Conservation (phyloP, 2,113 vertebrate genomes). For the Tupaia tana region DNA sequence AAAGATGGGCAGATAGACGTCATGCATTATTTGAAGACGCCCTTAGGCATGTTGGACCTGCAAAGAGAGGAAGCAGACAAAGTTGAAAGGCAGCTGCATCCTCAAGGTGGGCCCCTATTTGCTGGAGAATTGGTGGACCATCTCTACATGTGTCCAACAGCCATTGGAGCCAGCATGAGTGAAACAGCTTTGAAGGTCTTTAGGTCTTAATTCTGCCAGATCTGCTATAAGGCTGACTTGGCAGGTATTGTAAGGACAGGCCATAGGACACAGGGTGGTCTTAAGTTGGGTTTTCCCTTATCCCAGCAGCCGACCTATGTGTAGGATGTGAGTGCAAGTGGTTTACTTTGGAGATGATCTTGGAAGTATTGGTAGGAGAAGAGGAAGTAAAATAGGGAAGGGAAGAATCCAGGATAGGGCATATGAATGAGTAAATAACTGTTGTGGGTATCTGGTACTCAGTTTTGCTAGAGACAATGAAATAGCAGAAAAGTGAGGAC, state of each 20-base stretch:
- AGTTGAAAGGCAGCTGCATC: background rate
- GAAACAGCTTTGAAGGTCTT: background rate
- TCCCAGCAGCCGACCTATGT: background rate
- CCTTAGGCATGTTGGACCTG: background rate
- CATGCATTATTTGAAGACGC: background rate
- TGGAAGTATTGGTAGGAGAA: background rate
- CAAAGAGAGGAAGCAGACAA: background rate
- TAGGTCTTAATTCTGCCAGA: fast-evolving
- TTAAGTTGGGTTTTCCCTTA: background rate
- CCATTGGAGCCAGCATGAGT: background rate
- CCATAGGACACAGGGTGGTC: fast-evolving
- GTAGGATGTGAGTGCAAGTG: background rate
- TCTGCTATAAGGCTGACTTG: background rate
- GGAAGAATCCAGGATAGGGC: background rate
- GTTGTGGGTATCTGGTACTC: background rate
- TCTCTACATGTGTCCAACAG: background rate
- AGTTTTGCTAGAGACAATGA: background rate
- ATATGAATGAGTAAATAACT: background rate
- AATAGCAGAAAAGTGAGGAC: background rate
- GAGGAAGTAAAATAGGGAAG: background rate
- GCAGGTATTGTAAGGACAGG: background rate
- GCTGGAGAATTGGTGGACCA: fast-evolving
- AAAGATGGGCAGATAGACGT: background rate
- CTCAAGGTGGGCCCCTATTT: background rate
- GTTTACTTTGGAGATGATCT: background rate